Conservation (phyloP, 2,888 invertebrate species). For the Phalera bucephala region DNA sequence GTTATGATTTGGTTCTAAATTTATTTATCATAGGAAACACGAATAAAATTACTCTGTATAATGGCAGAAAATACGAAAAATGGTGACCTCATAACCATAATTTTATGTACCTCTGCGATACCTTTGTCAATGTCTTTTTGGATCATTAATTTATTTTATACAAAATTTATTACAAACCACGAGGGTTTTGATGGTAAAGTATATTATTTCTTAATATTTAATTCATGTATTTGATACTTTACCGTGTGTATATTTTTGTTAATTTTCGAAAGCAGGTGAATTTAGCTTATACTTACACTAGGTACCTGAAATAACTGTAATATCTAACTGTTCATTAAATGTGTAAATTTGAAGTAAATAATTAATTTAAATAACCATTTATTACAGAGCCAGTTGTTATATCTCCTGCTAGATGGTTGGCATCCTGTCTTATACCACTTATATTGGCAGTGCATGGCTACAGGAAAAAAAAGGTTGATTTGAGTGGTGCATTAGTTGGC, state of each 20-base stretch:
- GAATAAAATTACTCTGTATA: slow-evolving; percentile 3
- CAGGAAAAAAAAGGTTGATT: slow-evolving; percentile 86
- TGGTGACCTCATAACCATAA: slow-evolving; percentile 80
- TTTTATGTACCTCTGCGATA: slow-evolving; percentile 86
- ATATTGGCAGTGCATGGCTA: slow-evolving; percentile 86
- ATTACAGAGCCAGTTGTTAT: slow-evolving; percentile 82
- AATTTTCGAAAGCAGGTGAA: too few relatives aligned
- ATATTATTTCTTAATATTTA: too few relatives aligned
- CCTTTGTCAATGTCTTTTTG: slow-evolving; percentile 91
- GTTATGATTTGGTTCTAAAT: too few relatives aligned
- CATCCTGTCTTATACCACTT: slow-evolving; percentile 85
- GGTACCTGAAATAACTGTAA: too few relatives aligned
- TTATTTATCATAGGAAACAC: not conserved
- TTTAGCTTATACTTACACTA: too few relatives aligned
- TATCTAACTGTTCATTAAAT: too few relatives aligned
- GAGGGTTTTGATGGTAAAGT: slow-evolving; percentile 80
- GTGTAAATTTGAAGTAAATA: too few relatives aligned
- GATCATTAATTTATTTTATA: slow-evolving; percentile 87
- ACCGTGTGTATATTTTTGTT: too few relatives aligned
- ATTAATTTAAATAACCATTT: not conserved
- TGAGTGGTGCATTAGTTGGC: slow-evolving; percentile 88
- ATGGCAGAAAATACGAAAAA: slow-evolving; percentile 42
- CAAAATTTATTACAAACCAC: slow-evolving; percentile 76
- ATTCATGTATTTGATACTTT: too few relatives aligned
- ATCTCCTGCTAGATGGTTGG: slow-evolving; percentile 86